phyloP scores from a whole-genome alignment of 2,113 vertebrate species.

The Mesembrinibis cayennensis region DNA sequence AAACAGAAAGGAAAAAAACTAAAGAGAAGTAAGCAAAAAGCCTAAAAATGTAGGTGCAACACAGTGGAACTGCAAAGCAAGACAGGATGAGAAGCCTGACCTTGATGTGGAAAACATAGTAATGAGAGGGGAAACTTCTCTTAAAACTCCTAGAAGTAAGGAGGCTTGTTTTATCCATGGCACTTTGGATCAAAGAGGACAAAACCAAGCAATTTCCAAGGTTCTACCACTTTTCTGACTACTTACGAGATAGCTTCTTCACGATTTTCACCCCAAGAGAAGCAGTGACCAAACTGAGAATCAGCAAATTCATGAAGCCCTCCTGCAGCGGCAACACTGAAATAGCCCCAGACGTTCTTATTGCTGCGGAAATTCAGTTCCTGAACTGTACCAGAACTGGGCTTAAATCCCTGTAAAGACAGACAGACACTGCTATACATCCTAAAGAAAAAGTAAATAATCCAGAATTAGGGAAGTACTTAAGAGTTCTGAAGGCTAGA shows the following conservation, averaged over 20 bases:
- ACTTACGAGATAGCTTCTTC: conserved; percentile 99
- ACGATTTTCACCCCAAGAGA: conserved; percentile 98
- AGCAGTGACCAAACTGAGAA: conserved; percentile 98
- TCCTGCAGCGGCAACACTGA: conserved; percentile 96
- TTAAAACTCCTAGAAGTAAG: not conserved
- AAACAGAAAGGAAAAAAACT: not conserved
- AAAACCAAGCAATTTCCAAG: not conserved
- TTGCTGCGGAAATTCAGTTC: conserved; percentile 99
- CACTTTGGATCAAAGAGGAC: not conserved
- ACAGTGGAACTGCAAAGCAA: not conserved
- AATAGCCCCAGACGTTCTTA: conserved; percentile 99
- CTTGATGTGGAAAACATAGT: not conserved
- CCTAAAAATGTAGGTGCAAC: not conserved
- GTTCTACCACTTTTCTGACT: not conserved
- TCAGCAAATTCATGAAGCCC: conserved; percentile 98
- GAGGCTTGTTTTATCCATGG: not conserved
- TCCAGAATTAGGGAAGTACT: not conserved
- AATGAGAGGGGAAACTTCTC: not conserved
- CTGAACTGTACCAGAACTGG: conserved; percentile 97
- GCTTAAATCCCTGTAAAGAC: conserved; percentile 91
- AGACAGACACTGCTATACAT: conserved; percentile 3
- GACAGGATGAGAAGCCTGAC: not conserved
- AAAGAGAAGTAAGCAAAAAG: not conserved
- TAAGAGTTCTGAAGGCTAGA: not conserved
- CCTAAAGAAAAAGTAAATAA: not conserved